A percentile compares a stretch with the other conserved stretches of the same genome.
phyloP scores from a whole-genome alignment of 2,888 invertebrate species.

The Drosophila multiciliata region DNA sequence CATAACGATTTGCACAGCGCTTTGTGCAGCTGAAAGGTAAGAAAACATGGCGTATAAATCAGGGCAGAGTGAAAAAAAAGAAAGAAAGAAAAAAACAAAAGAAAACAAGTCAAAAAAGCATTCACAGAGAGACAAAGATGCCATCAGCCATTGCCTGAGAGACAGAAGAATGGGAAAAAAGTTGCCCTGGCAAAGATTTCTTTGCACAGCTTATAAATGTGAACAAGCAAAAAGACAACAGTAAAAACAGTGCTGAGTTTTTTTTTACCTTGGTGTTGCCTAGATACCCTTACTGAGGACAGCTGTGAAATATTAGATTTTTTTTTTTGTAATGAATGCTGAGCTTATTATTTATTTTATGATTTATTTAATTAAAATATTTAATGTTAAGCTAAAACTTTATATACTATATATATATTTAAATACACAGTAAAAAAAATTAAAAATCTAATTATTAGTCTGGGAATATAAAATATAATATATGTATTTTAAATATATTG shows the following conservation, averaged over 20 bases:
- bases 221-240: slow-evolving; percentile 31
- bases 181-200: slow-evolving; percentile 36
- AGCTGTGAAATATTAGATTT: not conserved
- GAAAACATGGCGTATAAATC: slow-evolving; percentile 69
- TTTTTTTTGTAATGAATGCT: not conserved
- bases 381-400: no score
- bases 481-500: no score
- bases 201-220: slow-evolving; percentile 54
- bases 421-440: not conserved
- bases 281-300: slow-evolving; percentile 28
- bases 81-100: not conserved
- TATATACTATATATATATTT: no score
- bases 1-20: slow-evolving; percentile 47
- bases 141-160: slow-evolving; percentile 22
- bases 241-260: not conserved
- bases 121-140: slow-evolving; percentile 27
- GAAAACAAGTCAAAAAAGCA: not conserved
- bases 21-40: slow-evolving; percentile 73
- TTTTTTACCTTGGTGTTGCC: not conserved
- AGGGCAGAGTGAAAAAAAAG: slow-evolving; percentile 17
- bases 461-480: no score
- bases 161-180: slow-evolving; percentile 36
- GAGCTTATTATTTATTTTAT: not conserved
- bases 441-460: not conserved
- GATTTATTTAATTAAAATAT: not conserved